Evolutionary conservation across 2,888 invertebrate genomes (phyloP), one percentile per base, ranked within the genome.

Genomic region (Oasisia sp.): DNA sequence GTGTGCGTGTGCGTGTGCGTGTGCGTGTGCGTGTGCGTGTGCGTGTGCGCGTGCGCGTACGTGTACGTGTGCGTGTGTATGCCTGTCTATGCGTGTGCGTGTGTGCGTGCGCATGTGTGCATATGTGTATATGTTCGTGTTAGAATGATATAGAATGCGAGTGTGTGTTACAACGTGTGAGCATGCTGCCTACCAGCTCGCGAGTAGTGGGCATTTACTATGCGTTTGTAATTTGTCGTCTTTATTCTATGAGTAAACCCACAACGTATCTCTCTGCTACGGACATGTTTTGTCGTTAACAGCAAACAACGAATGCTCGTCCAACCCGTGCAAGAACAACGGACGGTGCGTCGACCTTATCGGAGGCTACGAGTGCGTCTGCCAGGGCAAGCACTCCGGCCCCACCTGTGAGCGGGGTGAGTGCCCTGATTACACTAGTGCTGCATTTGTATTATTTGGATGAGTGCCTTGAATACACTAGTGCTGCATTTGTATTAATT

Each of bases 361-460:
- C 27, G 94, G 94, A n/a, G 94, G 94, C 0, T 95, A 94, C 92
- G 92, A 92, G 58, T 95, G 95, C 93, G 93, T 94, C 92, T 95
- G 95, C 91, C 92, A 92, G 7, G 92, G 91, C 32, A 95, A 95
- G 19, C 95, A 92, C 93, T 92, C 94, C 12, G 95, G 95, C n/a
- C 93, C 92, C 27, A 92, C 92, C 92, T 95, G 95, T 92, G 94
- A 95, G 89, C 93, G 94, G 92, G 94, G 95, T 95, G 93, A 93
- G 94, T 74, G 27, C 7, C 19, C 7, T 19, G 14, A 27, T 27
- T 74, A 19, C 19, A 27, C 27, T 50, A 50, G 19, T 74, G 5
- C 27, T 74, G 74, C 19, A 27, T 74, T 1, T 74, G 38, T 38
- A 38, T 38, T 38, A 38, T 4, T 38, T 38, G 38, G 38, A 4